Evolutionary conservation across 2,888 invertebrate species (phyloP), one percentile per base, ranked within the genome.

Genomic region (Drepana falcataria): DNA sequence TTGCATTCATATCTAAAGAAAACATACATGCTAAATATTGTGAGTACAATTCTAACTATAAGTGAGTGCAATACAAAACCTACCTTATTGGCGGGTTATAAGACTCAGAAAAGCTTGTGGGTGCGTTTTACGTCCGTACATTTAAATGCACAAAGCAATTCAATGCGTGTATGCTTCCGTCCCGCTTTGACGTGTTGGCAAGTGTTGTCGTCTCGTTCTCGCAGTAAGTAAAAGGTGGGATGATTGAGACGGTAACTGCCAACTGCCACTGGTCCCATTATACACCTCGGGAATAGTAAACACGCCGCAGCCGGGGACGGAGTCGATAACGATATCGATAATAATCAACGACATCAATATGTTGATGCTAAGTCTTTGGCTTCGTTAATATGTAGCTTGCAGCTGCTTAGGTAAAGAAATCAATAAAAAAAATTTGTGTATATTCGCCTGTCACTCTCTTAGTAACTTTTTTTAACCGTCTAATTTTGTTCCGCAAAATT

Each of bases 1-100:
- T 91, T 90, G 88, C 89, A 91, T 91, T 91, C 87, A 90, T 90
- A 91, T 89, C 88, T 84, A 89, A 87, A 88, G 90, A 87, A 89
- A 89, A 89, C 91, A 89, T 91, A 91, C 89, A 87, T 84, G 88
- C 83, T 85, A 84, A 89, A 88, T 87, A 85, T 86, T 87, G 79
- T 73, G 74, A 75, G 61, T 68, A 69, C 76, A 83, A 83, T 75
- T 73, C 68, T 70, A 56, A 67, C 62, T 62, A 67, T 60, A 51
- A 33, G 0, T 1, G 6, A 1, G 7, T 0, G 54, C 47, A 35
- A 47, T 1, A 47, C 0, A 78, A 72, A 68, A 9, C 51, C 55
- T 55, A 76, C 76, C 59, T 54, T 81, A 71, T 0, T 0, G 0
- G 0, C 4, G 44, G 0, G 0, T 0, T 0, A 54, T 55, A 76